Conservation (phyloP, 1,140 invertebrate species). For the Probaryconus sp. region DNA sequence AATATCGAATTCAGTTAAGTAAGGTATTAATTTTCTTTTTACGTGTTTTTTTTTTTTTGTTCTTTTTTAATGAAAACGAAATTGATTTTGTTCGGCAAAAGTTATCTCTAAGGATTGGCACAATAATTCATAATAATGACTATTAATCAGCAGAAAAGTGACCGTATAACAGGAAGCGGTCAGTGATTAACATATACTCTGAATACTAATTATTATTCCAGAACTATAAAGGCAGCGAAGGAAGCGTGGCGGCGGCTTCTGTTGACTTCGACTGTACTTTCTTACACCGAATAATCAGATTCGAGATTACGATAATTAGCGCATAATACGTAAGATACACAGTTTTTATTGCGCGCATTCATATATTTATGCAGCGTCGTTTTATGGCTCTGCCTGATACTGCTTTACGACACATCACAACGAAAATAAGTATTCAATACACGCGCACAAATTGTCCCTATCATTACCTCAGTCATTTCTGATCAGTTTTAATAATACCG, state of each 20-base stretch:
- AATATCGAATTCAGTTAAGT: too few relatives aligned
- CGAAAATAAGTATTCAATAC: neutral
- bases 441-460: slow-evolving; percentile 15
- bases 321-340: slow-evolving; percentile 46
- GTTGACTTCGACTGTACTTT: slow-evolving; percentile 34
- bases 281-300: slow-evolving; percentile 44
- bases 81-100: neutral
- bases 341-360: slow-evolving; percentile 39
- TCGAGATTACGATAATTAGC: slow-evolving; percentile 51
- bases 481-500: slow-evolving; percentile 21
- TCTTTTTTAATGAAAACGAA: slow-evolving; percentile 7
- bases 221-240: slow-evolving; percentile 40
- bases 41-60: too few relatives aligned
- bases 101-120: slow-evolving; percentile 12
- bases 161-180: slow-evolving; percentile 35
- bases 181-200: slow-evolving; percentile 42
- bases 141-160: slow-evolving; percentile 46
- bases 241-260: slow-evolving; percentile 43
- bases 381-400: slow-evolving; percentile 8
- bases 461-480: slow-evolving; percentile 20
- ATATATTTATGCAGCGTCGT: slow-evolving; percentile 21
- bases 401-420: slow-evolving; percentile 3
- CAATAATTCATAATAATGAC: slow-evolving; percentile 39
- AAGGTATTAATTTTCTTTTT: too few relatives aligned
- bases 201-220: slow-evolving; percentile 52